Conservation (phyloP, 1,140 invertebrate species). For the Drosophila trapezifrons region DNA sequence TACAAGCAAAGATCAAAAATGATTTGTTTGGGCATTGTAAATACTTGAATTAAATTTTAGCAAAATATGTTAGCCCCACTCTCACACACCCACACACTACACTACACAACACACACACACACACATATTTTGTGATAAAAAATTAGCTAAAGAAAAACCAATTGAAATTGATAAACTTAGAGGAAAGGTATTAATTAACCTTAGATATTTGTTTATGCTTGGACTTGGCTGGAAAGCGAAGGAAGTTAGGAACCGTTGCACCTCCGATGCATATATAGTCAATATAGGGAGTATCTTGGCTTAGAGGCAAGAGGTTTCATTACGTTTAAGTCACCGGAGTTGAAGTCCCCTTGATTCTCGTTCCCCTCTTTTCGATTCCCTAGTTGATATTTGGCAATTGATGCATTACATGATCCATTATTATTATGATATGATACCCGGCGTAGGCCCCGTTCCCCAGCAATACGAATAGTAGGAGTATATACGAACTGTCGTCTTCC, state of each 20-base stretch:
- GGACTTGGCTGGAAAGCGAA: constrained; percentile 33
- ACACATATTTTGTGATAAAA: constrained; percentile 45
- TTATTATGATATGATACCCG: constrained; percentile 14
- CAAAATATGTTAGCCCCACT: constrained; percentile 33
- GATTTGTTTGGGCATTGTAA: constrained; percentile 37
- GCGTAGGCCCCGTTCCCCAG: constrained; percentile 14
- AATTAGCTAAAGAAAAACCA: constrained; percentile 27
- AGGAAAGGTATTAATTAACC: constrained; percentile 10
- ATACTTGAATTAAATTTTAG: constrained; percentile 29
- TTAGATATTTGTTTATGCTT: constrained; percentile 62
- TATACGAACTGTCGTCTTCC: constrained; percentile 47
- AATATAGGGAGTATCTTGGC: constrained; percentile 20
- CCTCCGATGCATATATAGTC: constrained; percentile 15
- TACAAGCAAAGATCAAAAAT: constrained; percentile 24
- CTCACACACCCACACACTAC: constrained; percentile 3
- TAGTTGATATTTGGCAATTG: constrained; percentile 23
- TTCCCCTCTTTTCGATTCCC: constrained; percentile 33
- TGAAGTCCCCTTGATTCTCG: constrained; percentile 43
- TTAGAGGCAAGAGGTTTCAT: constrained; percentile 67
- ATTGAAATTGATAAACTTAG: constrained; percentile 21
- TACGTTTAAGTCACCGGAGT: constrained; percentile 62
- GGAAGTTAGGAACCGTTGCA: not conserved
- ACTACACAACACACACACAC: constrained; percentile 12
- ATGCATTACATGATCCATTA: constrained; percentile 8
- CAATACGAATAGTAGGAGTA: constrained; percentile 37